phyloP scores from a whole-genome alignment of 2,888 invertebrate genomes.

The Ophraella communa region DNA sequence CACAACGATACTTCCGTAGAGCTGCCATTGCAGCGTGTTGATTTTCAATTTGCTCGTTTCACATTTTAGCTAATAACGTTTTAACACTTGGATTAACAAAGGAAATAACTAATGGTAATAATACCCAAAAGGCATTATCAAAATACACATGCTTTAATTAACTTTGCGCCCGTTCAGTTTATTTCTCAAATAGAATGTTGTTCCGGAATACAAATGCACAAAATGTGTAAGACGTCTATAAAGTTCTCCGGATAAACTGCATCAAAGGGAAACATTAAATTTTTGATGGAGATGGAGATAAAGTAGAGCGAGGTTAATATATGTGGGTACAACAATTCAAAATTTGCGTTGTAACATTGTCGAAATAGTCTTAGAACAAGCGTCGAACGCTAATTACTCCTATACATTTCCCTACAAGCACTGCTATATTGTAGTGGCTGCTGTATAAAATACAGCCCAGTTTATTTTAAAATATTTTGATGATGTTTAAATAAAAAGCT shows the following conservation, averaged over 20 bases:
- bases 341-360: too few species aligned
- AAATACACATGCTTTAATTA: conserved; percentile 31
- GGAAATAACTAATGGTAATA: conserved; percentile 15
- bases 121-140: conserved; percentile 24
- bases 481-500: too few species aligned
- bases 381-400: too few species aligned
- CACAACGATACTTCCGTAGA: background rate
- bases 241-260: background rate
- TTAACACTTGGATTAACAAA: conserved; percentile 19
- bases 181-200: background rate
- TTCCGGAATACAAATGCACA: background rate
- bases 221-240: background rate
- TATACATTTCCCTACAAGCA: too few species aligned
- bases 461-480: too few species aligned
- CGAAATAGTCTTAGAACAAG: too few species aligned
- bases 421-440: too few species aligned
- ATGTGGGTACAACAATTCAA: too few species aligned
- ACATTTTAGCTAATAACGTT: conserved; percentile 3
- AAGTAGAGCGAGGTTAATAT: too few species aligned
- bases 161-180: conserved; percentile 5
- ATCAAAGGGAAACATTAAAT: background rate
- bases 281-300: background rate
- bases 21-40: conserved; percentile 5
- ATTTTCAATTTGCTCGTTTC: conserved; percentile 11
- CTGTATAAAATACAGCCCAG: too few species aligned